Base-by-base conservation (phyloP, 2,888 invertebrate genomes). In the Temnothorax unifasciatus region DNA sequence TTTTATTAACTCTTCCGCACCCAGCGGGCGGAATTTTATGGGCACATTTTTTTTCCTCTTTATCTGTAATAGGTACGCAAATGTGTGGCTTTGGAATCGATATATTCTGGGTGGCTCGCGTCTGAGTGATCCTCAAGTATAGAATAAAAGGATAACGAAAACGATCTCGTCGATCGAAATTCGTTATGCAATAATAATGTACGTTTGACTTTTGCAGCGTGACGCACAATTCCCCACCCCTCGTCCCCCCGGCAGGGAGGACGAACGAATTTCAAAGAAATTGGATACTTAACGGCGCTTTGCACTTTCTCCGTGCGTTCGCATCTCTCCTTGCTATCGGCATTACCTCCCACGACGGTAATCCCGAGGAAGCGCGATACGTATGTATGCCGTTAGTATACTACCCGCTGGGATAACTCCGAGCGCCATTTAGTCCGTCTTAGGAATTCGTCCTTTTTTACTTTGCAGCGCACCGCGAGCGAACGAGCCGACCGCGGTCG, bases 301-400 rank as follows among this genome's bases (percentile, higher is more conserved):
- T 44, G 44, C 54, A n/a, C 54, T 44, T 54, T n/a, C 13, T n/a
- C 38, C 41, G 13, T 41, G 52, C n/a, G 34, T 21, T 50, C n/a
- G 44, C 52, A 38, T 71, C 50, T 29, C 44, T 44, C 8, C 21
- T 59, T 25, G 47, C 47, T 61, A 57, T 73, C 38, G 9, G 47
- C 47, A 9, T 47, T 81, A 81, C 79, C 63, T 73, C 18, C 73
- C 59, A 73, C 73, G 79, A 61, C 38, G 71, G 34, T 54, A 18
- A 44, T 59, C 47, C 47, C 47, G 47, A 71, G 25, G 59, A 71
- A 79, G 71, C 59, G 73, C 47, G 59, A 81, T 73, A 69, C 34
- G 44, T 57, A 44, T 25, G 34, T 47, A 69, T 29, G 54, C 69
- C 29, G 64, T 76, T 68, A 77, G 44, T 57, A 44, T 71, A 29